Evolutionary conservation across 1,140 invertebrate species (phyloP), one percentile per base, ranked within the genome.

Genomic region (Drosophila arizonae): DNA sequence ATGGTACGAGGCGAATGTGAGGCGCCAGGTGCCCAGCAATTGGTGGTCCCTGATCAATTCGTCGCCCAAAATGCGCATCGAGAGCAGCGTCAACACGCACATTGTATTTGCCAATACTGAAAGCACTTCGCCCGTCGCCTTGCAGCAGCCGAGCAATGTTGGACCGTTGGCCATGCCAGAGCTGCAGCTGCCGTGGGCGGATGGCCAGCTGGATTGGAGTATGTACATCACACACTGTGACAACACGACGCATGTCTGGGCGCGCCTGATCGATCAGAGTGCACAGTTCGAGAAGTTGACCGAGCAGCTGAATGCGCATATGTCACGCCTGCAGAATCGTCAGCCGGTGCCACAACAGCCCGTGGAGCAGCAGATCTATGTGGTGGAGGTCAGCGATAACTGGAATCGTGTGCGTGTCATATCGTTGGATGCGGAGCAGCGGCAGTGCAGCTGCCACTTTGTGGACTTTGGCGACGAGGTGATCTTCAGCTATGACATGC

Each of bases 341-440:
- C 60, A 65, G 36, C 15, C 61, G 2, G 56, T 86, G 1, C 0
- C 21, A 0, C 33, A 43, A 0, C 51, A 69, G 6, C 64, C 69
- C 0, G 2, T 39, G 0, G 60, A 61, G 6, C 51, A 71, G n/a
- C 57, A 88, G 8, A 73, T 91, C 10, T 92, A 91, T 46, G 52
- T 91, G 9, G 87, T 90, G 3, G 78, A 81, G 21, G 77, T 90
- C 11, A 65, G 66, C 17, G 89, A 91, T 6, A 79, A 80, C 33
- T 91, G 91, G 90, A 88, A 91, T 81, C 90, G 91, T 26, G 84
- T 92, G 0, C 87, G 87, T 3, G 69, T 91, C 0, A 68, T 85
- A 15, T 73, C 80, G 8, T 21, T 88, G 2, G 75, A 91, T 54
- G 67, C 52, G 13, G 66, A 73, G 6, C 72, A 79, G 36, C 65